Evolutionary conservation across 2,113 vertebrate genomes (phyloP), one percentile per base, ranked within the genome.

Genomic region (Stigmatopora argus): DNA sequence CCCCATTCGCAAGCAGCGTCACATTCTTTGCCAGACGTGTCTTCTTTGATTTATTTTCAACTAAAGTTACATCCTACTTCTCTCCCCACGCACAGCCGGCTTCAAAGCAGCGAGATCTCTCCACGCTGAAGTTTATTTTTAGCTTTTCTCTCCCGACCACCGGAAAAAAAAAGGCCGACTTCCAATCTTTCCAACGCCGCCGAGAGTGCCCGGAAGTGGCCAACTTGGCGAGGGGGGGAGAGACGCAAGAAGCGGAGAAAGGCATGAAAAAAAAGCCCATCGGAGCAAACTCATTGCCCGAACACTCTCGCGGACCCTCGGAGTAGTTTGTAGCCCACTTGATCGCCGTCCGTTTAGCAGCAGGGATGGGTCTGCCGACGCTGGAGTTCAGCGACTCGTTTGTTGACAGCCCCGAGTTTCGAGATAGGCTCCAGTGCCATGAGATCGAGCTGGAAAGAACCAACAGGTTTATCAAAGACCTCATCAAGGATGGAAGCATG

Each of bases 321-420:
- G 53, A 17, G 41, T 47, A 13, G 7, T 63, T 47, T 64, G 21
- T 31, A 41, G 38, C 38, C 7, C 9, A 10, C 31, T 8, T n/a
- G 3, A 26, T 4, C 23, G 7, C 15, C 26, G 3, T 0, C 9
- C 57, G 31, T 59, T 35, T 1, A 41, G 17, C 34, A 4, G 35
- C 57, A 0, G 35, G 34, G 70, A 98, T 98, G 96, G 96, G 95
- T 86, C 88, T 98, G 47, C 96, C 96, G 67, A 94, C 96, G 61
- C 86, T 98, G 91, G 96, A 98, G 91, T 98, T 98, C 86, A 98
- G 95, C 69, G 96, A 98, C 69, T 98, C 95, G 69, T 94, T 94
- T 77, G 83, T 98, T 89, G 96, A 98, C 89, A 96, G 96, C 65
- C 96, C 95, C n/a, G 94, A 96, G 77, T 98, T 98, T 88, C 93